A percentile compares a stretch with the other conserved stretches of the same genome.
phyloP scores from a whole-genome alignment of 2,888 invertebrate genomes.

The Nephrotoma guestfalica region DNA sequence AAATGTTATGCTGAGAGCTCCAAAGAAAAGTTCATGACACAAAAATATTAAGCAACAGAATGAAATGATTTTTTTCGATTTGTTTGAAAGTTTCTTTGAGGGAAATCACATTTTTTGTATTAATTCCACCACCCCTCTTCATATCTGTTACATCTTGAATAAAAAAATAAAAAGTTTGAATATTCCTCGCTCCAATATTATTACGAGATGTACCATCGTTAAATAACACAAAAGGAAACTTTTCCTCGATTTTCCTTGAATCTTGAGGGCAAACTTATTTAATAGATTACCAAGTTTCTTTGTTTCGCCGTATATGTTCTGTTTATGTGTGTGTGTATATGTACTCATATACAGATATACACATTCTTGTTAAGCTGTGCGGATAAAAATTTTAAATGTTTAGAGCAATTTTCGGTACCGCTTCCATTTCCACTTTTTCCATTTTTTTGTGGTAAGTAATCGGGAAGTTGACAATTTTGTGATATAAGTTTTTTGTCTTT shows the following conservation, averaged over 20 bases:
- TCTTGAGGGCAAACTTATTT: neutral
- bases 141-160: neutral
- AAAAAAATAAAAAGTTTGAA: neutral
- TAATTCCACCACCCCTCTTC: neutral
- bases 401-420: neutral
- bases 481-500: neutral
- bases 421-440: neutral
- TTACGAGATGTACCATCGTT: neutral
- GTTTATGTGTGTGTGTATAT: neutral
- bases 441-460: neutral
- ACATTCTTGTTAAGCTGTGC: neutral
- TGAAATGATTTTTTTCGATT: neutral
- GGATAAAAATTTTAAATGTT: neutral
- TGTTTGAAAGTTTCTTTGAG: neutral
- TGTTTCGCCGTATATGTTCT: neutral
- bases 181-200: neutral
- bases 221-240: neutral
- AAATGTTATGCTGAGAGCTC: neutral
- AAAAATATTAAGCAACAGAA: neutral
- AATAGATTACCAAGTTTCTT: neutral
- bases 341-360: neutral
- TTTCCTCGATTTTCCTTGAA: neutral
- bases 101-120: neutral
- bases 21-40: neutral
- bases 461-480: neutral